Evolutionary conservation across 1,140 invertebrate genomes (phyloP).

Genomic region (Drosophila pseudoobscura): DNA sequence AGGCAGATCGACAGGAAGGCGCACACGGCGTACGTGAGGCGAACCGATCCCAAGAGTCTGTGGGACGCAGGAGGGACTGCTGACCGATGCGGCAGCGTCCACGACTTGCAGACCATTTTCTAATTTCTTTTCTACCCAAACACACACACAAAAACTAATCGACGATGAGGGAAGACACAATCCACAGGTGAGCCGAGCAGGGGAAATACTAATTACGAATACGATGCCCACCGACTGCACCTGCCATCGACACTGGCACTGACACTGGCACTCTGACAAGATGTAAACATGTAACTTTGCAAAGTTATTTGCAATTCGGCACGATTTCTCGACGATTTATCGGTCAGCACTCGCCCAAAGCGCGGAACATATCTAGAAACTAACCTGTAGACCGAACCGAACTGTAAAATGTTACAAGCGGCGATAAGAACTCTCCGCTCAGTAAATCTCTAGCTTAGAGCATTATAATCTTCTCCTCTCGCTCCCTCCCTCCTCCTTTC

Average conservation of each 20-base stretch:
- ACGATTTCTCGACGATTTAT: conserved; percentile 58
- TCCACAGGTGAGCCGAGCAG: conserved; percentile 5
- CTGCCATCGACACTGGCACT: conserved; percentile 5
- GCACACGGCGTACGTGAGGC: conserved; percentile 68
- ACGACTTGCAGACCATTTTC: conserved; percentile 54
- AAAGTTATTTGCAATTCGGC: conserved; percentile 66
- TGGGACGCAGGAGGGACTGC: not conserved
- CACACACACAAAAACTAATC: conserved; percentile 22
- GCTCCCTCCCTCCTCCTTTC: not conserved
- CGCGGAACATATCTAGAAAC: conserved; percentile 56
- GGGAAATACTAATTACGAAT: conserved; percentile 24
- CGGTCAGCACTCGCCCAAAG: conserved; percentile 9
- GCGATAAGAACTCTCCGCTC: conserved; percentile 33
- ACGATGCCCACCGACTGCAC: conserved; percentile 6
- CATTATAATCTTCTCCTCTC: not conserved
- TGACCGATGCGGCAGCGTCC: conserved; percentile 50
- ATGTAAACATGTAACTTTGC: conserved; percentile 29
- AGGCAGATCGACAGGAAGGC: conserved; percentile 62
- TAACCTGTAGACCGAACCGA: conserved; percentile 38
- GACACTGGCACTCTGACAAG: too few relatives aligned
- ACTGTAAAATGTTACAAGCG: conserved; percentile 16
- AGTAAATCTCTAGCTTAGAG: conserved; percentile 2
- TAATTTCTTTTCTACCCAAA: not conserved
- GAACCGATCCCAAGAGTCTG: conserved; percentile 49
- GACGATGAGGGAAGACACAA: not conserved